phyloP scores from a whole-genome alignment of 1,140 invertebrate species.

The Pseudomyrmex dendroicus region DNA sequence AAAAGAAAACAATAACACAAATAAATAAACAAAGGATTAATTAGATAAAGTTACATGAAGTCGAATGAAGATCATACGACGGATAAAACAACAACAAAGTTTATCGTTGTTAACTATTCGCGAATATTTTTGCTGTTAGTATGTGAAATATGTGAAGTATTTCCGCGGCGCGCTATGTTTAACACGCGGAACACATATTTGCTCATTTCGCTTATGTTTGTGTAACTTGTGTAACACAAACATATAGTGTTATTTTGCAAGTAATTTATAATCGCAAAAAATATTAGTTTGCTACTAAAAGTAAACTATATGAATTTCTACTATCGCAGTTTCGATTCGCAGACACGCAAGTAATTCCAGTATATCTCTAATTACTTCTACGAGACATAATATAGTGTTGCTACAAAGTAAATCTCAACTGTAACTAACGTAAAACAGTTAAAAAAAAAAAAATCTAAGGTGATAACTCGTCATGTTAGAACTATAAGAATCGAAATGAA shows the following conservation, averaged over 20 bases:
- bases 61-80: not conserved
- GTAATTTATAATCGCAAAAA: too few relatives aligned
- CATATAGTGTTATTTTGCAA: too few relatives aligned
- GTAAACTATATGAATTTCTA: too few relatives aligned
- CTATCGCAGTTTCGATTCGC: too few relatives aligned
- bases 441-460: not conserved
- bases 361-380: too few relatives aligned
- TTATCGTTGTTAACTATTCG: conserved; percentile 39
- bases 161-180: conserved; percentile 33
- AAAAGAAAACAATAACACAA: too few relatives aligned
- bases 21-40: too few relatives aligned
- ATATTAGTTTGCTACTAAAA: too few relatives aligned
- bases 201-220: not conserved
- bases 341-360: too few relatives aligned
- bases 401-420: too few relatives aligned
- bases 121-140: not conserved
- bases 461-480: not conserved
- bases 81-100: not conserved
- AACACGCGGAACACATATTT: conserved; percentile 48
- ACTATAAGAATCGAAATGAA: not conserved
- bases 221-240: not conserved
- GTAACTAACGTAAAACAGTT: too few relatives aligned
- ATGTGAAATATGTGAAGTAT: conserved; percentile 29
- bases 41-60: not conserved
- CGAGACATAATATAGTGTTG: too few relatives aligned